Conservation (phyloP, 2,888 invertebrate genomes). For the Cosmia trapezina region DNA sequence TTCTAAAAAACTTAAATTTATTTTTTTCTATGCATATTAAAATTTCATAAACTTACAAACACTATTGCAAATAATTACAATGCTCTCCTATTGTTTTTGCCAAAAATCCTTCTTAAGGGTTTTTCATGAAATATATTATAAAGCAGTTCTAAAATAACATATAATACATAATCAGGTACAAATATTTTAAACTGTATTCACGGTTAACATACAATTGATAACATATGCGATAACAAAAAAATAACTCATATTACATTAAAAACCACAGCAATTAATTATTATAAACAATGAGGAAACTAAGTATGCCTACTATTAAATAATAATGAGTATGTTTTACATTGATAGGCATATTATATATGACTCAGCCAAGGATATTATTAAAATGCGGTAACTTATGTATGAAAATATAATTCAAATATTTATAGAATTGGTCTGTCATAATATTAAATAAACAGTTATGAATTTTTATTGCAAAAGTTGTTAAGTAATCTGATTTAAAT, state of each 20-base stretch:
- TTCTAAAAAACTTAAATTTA: no score
- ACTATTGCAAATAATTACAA: no score
- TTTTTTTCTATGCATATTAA: no score
- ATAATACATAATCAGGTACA: no score
- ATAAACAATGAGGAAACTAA: slow-evolving; percentile 38
- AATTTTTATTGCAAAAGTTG: background rate
- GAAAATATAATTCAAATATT: slow-evolving; percentile 29
- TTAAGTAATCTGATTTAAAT: slow-evolving; percentile 1
- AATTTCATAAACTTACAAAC: no score
- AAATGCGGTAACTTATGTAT: slow-evolving; percentile 4
- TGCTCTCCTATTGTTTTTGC: background rate
- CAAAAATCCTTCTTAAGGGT: background rate
- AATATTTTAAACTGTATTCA: slow-evolving; percentile 1
- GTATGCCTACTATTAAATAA: slow-evolving; percentile 10
- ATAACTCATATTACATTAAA: background rate
- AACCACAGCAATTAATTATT: slow-evolving; percentile 46
- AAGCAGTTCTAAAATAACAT: background rate
- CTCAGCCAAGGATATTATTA: slow-evolving; percentile 12
- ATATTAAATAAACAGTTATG: background rate
- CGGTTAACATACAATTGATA: slow-evolving; percentile 3
- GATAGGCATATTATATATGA: slow-evolving; percentile 12
- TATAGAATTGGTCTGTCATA: slow-evolving; percentile 8
- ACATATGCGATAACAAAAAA: slow-evolving; percentile 2
- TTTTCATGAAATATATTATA: background rate
- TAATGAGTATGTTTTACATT: slow-evolving; percentile 26